Conservation (phyloP, 2,113 vertebrate species). For the Ictalurus punctatus region DNA sequence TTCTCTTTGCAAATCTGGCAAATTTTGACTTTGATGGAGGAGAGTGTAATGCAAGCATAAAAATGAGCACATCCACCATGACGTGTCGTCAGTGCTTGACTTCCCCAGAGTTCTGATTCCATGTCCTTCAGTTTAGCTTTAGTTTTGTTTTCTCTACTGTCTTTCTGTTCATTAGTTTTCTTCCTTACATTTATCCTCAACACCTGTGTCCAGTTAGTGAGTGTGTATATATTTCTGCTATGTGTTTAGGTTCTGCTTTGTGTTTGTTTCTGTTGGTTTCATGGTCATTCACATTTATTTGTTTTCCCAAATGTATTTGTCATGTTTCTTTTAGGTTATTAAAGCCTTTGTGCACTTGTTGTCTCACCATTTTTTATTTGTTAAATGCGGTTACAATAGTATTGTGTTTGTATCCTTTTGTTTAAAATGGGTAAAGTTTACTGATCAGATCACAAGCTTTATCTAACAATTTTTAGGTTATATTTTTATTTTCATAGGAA, state of each 20-base stretch:
- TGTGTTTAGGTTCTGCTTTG: too few species aligned
- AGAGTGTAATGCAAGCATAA: background rate
- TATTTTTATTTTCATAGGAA: too few species aligned
- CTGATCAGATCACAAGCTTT: too few species aligned
- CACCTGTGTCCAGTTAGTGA: background rate
- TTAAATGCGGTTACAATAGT: background rate
- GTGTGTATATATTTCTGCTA: background rate
- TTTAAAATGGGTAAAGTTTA: too few species aligned
- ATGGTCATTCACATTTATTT: too few species aligned
- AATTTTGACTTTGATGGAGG: background rate
- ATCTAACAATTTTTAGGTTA: too few species aligned
- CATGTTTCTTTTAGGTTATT: background rate
- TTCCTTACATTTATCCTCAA: background rate
- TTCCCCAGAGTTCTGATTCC: background rate
- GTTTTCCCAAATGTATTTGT: too few species aligned
- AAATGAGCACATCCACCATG: background rate
- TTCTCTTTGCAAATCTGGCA: background rate
- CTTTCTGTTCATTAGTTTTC: too few species aligned
- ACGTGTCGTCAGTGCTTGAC: background rate
- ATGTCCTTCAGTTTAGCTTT: background rate
- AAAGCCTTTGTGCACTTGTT: background rate
- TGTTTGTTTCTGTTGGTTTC: too few species aligned
- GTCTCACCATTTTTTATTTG: background rate
- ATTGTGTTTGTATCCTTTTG: background rate
- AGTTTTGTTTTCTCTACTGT: too few species aligned